Evolutionary conservation across 1,140 invertebrate species (phyloP), one percentile per base, ranked within the genome.

Genomic region (Asobara japonica): DNA sequence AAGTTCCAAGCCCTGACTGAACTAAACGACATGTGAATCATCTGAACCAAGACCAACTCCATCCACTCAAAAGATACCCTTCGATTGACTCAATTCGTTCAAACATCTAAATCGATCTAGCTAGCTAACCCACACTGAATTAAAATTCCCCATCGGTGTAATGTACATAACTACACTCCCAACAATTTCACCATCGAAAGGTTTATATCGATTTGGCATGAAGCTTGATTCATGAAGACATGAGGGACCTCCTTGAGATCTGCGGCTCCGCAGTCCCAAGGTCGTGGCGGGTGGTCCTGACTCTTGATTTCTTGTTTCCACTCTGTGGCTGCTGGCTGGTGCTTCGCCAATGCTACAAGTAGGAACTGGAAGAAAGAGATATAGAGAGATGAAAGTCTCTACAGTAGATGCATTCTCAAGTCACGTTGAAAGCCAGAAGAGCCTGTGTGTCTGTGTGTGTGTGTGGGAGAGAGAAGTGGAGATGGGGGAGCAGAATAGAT

Each of bases 301-400:
- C 80, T 76, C 77, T 86, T 88, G 86, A 87, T 88, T 87, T 88
- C 86, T 88, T 88, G 86, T 87, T 88, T 86, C 82, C 81, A 75
- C 70, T 60, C 51, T 25, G 22, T 64, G 31, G 60, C 69, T 67
- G 76, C 51, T 71, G 61, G 65, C 73, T 48, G 71, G 41, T 45
- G 74, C 76, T 76, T 73, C 67, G 48, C 22, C 51, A 30, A 29
- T 30, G 25, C 13, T 3, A 62, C 25, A 31, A 33, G 33, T 22
- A 61, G 11, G 51, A 1, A 61, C 13, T 11, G 1, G 30, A 7
- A 65, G 31, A 67, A n/a, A 61, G 27, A 11, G 20, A 30, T 5
- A 13, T 1, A 25, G 11, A 27, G 45, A 27, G 22, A 22, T 18
- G 41, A 18, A 25, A 62, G 31, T 16, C 45, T 18, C 45, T n/a